Evolutionary conservation across 2,797 vertebrate genomes (phyloP).

Genomic region (Neopelma chrysocephalum): DNA sequence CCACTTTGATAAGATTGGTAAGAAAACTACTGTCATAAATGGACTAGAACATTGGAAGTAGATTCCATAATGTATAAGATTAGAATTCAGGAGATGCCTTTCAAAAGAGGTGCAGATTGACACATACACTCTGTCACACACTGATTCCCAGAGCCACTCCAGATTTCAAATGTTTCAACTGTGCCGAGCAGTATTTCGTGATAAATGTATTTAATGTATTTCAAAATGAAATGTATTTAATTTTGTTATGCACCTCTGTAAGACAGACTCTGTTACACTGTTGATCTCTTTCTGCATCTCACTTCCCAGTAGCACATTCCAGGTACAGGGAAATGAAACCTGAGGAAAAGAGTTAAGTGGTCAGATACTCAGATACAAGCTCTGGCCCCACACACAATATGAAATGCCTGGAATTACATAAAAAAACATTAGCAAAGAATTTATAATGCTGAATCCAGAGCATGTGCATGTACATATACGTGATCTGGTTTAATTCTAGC

Average conservation of each 20-base stretch:
- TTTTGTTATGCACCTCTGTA: background rate
- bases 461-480: rapidly evolving
- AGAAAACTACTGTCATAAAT: background rate
- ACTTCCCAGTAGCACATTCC: background rate
- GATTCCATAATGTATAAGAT: background rate
- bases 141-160: background rate
- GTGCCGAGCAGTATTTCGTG: background rate
- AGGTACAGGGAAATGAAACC: background rate
- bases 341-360: background rate
- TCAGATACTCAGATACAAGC: background rate
- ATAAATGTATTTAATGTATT: background rate
- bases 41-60: background rate
- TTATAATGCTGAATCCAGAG: background rate
- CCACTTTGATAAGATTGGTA: background rate
- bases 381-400: background rate
- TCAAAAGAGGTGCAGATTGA: background rate
- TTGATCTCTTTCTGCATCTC: background rate
- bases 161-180: background rate
- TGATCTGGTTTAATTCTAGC: background rate
- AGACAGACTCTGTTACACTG: background rate
- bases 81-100: background rate
- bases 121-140: rapidly evolving
- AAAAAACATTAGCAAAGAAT: background rate
- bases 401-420: background rate
- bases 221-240: background rate